Base-by-base conservation (phyloP, 1,140 invertebrate genomes). In the Harpegnathos saltator region DNA sequence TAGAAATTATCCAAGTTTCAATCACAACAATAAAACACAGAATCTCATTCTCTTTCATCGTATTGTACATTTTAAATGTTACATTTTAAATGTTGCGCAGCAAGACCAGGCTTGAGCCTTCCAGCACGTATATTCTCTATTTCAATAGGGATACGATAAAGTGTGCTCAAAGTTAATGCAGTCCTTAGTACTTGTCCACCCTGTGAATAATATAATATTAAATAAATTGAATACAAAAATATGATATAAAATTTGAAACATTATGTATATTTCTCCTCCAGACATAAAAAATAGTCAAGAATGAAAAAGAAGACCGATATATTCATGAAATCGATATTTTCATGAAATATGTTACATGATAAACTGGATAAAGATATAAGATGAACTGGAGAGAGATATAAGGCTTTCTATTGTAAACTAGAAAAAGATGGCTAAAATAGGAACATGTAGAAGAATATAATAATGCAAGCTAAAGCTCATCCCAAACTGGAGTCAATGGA, bases 171-270 rank as follows among this genome's bases (percentile, higher is more conserved):
- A 26, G 96, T 95, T 5, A 98, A 90, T 2, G 97, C 96, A 90
- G 97, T 96, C 80, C 98, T 95, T 26, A 99, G 94, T 84, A 98
- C 97, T 95, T 99, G 98, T 1, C 98, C 98, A 74, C 98, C 98
- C 97, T 98, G 90, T 61, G 26, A 24, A 62, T 44, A 44, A n/a
- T n/a, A n/a, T n/a, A n/a, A n/a, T n/a, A n/a, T n/a, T n/a, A n/a
- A n/a, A n/a, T n/a, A n/a, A n/a, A n/a, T n/a, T n/a, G n/a, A n/a
- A n/a, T n/a, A n/a, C n/a, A n/a, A 44, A 9, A 44, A 44, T 4
- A n/a, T 44, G 0, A 44, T 44, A 56, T 17, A 68, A 24, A 78
- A 80, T 69, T 50, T 11, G 86, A 71, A 77, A 80, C 54, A 19
- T 12, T 52, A 2, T n/a, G n/a, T n/a, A n/a, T 14, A 19, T 44